Evolutionary conservation across 2,113 vertebrate genomes (phyloP).

Genomic region (Calonectris borealis): DNA sequence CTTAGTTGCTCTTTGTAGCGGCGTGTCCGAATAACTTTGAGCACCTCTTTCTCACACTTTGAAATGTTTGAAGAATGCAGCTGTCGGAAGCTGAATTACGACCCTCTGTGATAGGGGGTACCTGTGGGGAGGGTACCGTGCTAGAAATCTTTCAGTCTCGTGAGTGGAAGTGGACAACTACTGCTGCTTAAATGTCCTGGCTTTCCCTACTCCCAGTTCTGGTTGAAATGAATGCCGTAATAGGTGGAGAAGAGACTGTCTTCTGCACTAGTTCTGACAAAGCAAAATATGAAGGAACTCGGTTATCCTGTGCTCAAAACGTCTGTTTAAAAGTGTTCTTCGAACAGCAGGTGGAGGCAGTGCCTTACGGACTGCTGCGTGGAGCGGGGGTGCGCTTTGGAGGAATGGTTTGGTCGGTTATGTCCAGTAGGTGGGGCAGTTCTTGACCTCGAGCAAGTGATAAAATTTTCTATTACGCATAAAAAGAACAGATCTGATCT

Average conservation of each 20-base stretch:
- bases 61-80: background rate
- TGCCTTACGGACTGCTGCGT: accelerated
- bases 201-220: background rate
- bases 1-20: background rate
- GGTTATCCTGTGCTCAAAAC: too few relatives aligned
- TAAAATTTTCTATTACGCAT: background rate
- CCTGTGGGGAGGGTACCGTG: background rate
- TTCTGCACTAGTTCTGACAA: background rate
- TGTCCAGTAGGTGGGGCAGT: background rate
- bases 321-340: accelerated
- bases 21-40: background rate
- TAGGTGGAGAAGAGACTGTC: background rate
- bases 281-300: background rate
- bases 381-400: accelerated
- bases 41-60: background rate
- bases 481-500: background rate
- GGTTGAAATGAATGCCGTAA: background rate
- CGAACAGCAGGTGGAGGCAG: background rate
- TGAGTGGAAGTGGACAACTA: too few relatives aligned
- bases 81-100: background rate
- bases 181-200: background rate
- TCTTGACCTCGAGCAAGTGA: background rate
- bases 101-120: background rate
- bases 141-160: background rate
- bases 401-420: accelerated